Evolutionary conservation across 2,888 invertebrate genomes (phyloP), one percentile per base, ranked within the genome.

Genomic region (Lymantria monacha): DNA sequence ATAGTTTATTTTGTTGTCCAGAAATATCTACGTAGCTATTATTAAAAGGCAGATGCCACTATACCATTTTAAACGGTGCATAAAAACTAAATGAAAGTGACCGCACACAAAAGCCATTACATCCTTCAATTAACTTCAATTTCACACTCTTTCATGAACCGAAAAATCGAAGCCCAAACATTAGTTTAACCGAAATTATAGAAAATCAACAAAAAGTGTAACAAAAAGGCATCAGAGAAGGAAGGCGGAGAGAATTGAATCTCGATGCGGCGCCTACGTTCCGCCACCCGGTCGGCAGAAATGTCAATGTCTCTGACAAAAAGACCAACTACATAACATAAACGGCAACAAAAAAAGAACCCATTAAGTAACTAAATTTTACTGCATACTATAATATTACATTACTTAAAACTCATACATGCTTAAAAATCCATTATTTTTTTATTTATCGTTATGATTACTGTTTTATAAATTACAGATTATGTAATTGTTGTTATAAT

Each of bases 111-210:
- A 85, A 84, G 81, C 81, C 77, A 83, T 87, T 86, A 80, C 82
- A 83, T 83, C 83, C 81, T 83, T 78, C 85, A 85, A 91, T 91
- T 91, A 91, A 86, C 78, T 87, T 61, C 84, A 78, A 91, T 91
- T 91, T 91, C 91, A 91, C 91, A 89, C 88, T 79, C 85, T 86
- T 88, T 90, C 87, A 91, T 85, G 91, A 91, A 90, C 91, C 91
- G 88, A 87, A 84, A 89, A 91, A 91, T 91, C 87, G 87, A 85
- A 90, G 84, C 79, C 86, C 91, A 91, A 91, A 91, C 91, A 91
- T 89, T 90, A 87, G 90, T 87, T 90, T 90, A 87, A 83, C 85
- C 83, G 74, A 87, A 86, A 90, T 90, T 91, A 91, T 79, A 79
- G 81, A 82, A 87, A 88, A 87, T 76, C 80, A 79, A 89, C 85